A percentile compares a stretch with the other conserved stretches of the same genome.
Conservation (phyloP, 2,113 vertebrate genomes). For the Plecotus auritus region DNA sequence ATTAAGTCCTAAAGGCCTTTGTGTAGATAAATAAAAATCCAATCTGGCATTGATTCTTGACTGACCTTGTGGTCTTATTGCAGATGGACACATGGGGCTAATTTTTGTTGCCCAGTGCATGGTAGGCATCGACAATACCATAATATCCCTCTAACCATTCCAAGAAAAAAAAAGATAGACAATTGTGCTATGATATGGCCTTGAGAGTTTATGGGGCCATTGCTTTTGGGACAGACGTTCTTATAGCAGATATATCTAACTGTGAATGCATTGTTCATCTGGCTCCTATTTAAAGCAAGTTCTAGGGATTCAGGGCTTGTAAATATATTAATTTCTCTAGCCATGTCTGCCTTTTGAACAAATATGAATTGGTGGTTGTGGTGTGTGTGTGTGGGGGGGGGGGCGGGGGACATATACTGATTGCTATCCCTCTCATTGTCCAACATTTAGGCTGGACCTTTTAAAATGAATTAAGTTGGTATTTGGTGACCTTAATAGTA, state of each 20-base stretch:
- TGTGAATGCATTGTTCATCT: neutral
- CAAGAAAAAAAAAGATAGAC: neutral
- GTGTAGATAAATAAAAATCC: constrained; percentile 34
- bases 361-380: neutral
- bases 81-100: neutral
- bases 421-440: neutral
- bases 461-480: constrained; percentile 2
- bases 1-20: constrained; percentile 2
- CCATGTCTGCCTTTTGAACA: constrained; percentile 16
- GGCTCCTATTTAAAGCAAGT: neutral
- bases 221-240: neutral
- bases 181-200: neutral
- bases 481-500: neutral
- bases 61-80: neutral
- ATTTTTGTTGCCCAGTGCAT: neutral
- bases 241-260: neutral
- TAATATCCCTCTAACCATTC: neutral
- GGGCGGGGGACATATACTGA: neutral
- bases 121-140: neutral
- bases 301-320: neutral
- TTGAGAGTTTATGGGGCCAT: neutral
- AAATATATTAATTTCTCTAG: neutral
- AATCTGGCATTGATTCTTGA: neutral
- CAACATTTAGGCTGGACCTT: neutral
- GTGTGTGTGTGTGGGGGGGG: no score